Evolutionary conservation across 2,113 vertebrate genomes (phyloP), one percentile per base, ranked within the genome.

Genomic region (Phycodurus eques): DNA sequence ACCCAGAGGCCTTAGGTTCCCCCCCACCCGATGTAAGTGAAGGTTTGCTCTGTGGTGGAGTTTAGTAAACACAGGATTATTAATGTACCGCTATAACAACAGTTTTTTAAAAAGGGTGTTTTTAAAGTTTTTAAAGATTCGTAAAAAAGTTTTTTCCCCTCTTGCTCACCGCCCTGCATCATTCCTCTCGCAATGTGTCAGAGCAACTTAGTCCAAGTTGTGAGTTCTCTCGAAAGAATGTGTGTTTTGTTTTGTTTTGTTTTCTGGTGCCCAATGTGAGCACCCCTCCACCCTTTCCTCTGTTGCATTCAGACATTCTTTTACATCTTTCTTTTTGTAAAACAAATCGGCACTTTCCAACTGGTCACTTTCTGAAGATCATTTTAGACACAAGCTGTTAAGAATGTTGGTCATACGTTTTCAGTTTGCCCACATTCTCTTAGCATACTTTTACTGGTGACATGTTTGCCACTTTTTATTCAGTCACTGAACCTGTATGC

Each of bases 191-290:
- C 81, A 80, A 85, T 91, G 85, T 91, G 89, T 92, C 89, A 90
- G 80, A 80, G 75, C 51, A 69, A 86, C 82, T 91, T 88, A 81
- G 88, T 91, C 92, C 92, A 93, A 92, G 88, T 85, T 79, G 83
- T 93, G 93, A 93, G 87, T 90, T 92, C 90, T 87, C 85, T 68
- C 82, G 22, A 83, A 94, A 92, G 92, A 94, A 93, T 94, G 92
- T 94, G 92, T 86, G 72, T 54, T 20, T 66, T 73, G 79, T 80
- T 59, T 14, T 78, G 15, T 63, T 63, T 17, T 64, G 22, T 13
- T 64, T 65, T 15, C 46, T 66, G n/a, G 80, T 87, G 80, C 82
- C 83, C 84, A 70, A 62, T 83, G 72, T 77, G 76, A 84, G 82
- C 74, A 62, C 59, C 74, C 85, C 83, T 60, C 81, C 67, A n/a